Base-by-base conservation (phyloP, 2,113 vertebrate genomes). In the Vireo altiloquus region DNA sequence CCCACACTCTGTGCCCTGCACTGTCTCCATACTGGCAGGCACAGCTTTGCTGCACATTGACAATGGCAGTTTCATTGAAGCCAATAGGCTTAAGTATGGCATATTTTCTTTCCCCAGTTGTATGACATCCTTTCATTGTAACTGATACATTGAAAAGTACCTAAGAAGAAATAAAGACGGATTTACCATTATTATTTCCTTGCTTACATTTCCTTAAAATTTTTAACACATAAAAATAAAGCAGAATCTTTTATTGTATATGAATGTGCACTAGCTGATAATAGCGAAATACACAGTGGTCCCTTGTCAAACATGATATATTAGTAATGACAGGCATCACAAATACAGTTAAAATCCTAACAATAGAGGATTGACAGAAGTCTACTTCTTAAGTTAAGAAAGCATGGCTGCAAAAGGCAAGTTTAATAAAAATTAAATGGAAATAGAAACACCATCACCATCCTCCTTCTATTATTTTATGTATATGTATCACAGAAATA, bases 61-160 rank as follows among this genome's bases (percentile, higher is more conserved):
- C 83, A 14, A 97, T 96, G 18, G 98, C 93, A 42, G 99, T 99
- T 98, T 99, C 99, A 91, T 99, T 99, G 98, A 99, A 99, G 94
- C 99, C 99, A 95, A 99, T 98, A 13, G 99, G 98, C 81, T 97
- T 99, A 84, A 99, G 97, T 49, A 95, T 35, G 52, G 98, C 97
- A 25, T 97, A 97, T 42, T 98, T 98, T 83, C 98, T 98, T 94
- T 98, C 98, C 82, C 96, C 96, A n/a, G 95, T 90, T 63, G 96
- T 91, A 44, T 98, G 97, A 86, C 99, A 99, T 66, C 94, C 97
- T 90, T 86, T 97, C 98, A 99, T 98, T 83, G 98, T 98, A 76
- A 99, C 57, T 3, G 99, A 99, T 91, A 99, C 94, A 63, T 99
- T 99, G 94, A 99, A 99, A 96, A 98, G 98, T 63, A 99, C 99